Percentiles rank a stretch among this genome's conserved stretches.
Conservation (phyloP, 2,797 vertebrate genomes). For the Nannoperca obscura region DNA sequence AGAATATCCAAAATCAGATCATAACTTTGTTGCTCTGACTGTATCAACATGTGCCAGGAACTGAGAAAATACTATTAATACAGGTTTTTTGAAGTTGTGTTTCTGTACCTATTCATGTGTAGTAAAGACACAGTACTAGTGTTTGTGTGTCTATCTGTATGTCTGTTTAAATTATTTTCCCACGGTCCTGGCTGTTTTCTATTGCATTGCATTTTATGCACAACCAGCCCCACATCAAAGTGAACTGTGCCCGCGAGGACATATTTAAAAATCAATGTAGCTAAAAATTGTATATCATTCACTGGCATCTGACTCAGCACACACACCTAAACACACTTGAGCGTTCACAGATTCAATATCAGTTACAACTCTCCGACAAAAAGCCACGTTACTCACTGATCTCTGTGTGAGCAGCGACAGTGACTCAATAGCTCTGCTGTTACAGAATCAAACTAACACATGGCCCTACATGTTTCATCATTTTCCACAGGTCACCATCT, state of each 20-base stretch:
- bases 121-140: no score
- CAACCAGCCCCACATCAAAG: slow-evolving; percentile 74
- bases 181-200: slow-evolving; percentile 42
- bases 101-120: slow-evolving; percentile 27
- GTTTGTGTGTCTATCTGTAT: slow-evolving; percentile 27
- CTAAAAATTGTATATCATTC: slow-evolving; percentile 72
- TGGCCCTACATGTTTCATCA: slow-evolving; percentile 41
- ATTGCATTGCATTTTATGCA: slow-evolving; percentile 65
- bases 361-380: slow-evolving; percentile 48
- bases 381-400: slow-evolving; percentile 49
- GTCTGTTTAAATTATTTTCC: slow-evolving; percentile 64
- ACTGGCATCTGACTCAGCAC: slow-evolving; percentile 42
- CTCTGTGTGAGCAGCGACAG: slow-evolving; percentile 41
- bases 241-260: slow-evolving; percentile 70
- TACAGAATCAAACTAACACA: slow-evolving; percentile 53
- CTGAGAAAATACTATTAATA: slow-evolving; percentile 20
- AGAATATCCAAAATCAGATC: slow-evolving; percentile 13
- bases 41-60: slow-evolving; percentile 1
- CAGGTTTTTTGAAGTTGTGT: slow-evolving; percentile 16
- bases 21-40: slow-evolving; percentile 23
- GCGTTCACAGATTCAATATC: slow-evolving; percentile 45
- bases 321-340: slow-evolving; percentile 51
- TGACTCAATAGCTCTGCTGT: slow-evolving; percentile 45
- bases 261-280: slow-evolving; percentile 77
- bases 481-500: slow-evolving; percentile 59